Evolutionary conservation across 2,113 vertebrate species (phyloP).

Genomic region (Desmodus rotundus): DNA sequence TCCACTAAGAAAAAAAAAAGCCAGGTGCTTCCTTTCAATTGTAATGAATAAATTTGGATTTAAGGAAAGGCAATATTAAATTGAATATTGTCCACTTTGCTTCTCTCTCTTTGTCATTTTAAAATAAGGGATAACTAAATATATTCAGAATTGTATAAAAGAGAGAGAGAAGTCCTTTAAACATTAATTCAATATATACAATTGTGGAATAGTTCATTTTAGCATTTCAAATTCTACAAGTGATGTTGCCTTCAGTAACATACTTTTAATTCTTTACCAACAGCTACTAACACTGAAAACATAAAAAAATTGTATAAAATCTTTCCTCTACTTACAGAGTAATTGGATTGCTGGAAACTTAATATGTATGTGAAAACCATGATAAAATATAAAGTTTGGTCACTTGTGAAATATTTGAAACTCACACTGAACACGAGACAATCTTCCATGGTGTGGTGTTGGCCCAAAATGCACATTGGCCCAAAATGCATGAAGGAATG

Average conservation of each 20-base stretch:
- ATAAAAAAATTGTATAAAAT: neutral
- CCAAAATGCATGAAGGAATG: neutral
- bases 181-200: neutral
- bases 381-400: neutral
- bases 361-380: neutral
- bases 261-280: neutral
- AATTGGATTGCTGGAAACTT: neutral
- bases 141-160: neutral
- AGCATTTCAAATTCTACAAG: neutral
- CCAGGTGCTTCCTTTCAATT: neutral
- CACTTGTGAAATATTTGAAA: neutral
- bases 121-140: slow-evolving; percentile 10
- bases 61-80: neutral
- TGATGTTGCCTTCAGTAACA: neutral
- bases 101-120: neutral
- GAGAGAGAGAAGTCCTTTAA: neutral
- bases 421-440: neutral
- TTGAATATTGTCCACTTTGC: neutral
- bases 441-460: neutral
- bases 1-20: neutral
- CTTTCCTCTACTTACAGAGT: neutral
- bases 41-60: neutral
- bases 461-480: neutral
- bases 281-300: neutral
- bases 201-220: neutral